Percentiles rank a stretch among this genome's conserved stretches.
phyloP scores from a whole-genome alignment of 2,797 vertebrate species.

The Darevskia mixta region DNA sequence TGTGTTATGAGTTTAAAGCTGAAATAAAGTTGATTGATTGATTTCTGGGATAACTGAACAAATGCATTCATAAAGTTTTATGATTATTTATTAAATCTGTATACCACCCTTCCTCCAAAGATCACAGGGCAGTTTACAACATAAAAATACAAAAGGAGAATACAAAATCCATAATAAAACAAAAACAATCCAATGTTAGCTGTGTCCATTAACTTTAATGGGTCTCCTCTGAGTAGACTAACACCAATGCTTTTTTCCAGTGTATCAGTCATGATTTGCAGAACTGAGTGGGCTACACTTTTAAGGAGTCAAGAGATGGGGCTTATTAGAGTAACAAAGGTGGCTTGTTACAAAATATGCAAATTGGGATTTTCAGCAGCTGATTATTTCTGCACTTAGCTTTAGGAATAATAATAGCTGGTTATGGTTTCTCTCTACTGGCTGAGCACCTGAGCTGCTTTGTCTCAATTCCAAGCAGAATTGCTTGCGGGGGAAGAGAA shows the following conservation, averaged over 20 bases:
- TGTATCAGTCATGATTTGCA: background rate
- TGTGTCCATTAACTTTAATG: no score
- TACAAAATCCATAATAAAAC: no score
- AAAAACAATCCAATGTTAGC: no score
- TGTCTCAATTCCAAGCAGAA: slow-evolving; percentile 73
- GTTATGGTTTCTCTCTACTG: slow-evolving; percentile 64
- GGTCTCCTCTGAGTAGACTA: no score
- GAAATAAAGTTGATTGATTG: no score
- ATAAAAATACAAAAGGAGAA: no score
- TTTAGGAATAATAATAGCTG: slow-evolving; percentile 55
- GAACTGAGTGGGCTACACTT: background rate
- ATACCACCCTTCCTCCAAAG: no score
- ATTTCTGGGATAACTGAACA: background rate
- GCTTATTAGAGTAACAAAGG: background rate
- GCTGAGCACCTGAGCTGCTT: slow-evolving; percentile 71
- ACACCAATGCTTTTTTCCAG: background rate
- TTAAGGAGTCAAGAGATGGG: background rate
- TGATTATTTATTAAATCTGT: no score
- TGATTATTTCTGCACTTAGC: slow-evolving; percentile 55
- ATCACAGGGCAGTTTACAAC: no score
- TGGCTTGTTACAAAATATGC: slow-evolving; percentile 39
- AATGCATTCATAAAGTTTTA: background rate
- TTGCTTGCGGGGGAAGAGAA: no score
- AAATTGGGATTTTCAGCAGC: slow-evolving; percentile 52
- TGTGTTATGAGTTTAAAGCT: no score